Conservation (phyloP, 37 sponge, comb jelly and placozoan species). For the Ephydatia muelleri region DNA sequence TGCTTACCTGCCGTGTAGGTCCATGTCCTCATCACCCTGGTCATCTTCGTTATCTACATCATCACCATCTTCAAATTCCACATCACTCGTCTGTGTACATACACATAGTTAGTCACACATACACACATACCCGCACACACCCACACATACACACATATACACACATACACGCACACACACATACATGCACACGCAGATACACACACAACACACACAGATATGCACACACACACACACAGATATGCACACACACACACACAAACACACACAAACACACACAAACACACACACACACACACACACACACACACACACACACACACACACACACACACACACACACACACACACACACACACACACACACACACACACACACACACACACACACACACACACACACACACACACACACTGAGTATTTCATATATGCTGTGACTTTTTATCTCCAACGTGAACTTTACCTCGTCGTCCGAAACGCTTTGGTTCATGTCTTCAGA, state of each 20-base stretch:
- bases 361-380: too few relatives aligned
- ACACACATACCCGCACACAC: conserved; percentile 21
- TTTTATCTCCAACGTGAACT: background rate
- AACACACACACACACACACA: too few relatives aligned
- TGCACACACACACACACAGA: conserved; percentile 35
- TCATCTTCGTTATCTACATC: conserved; percentile 50
- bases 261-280: too few relatives aligned
- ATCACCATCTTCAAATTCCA: conserved; percentile 40
- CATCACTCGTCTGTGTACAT: background rate
- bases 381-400: too few relatives aligned
- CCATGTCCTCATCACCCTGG: conserved; percentile 66
- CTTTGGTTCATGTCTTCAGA: background rate
- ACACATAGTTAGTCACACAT: too few relatives aligned
- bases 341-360: too few relatives aligned
- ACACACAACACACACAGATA: too few relatives aligned
- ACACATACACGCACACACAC: conserved; percentile 9
- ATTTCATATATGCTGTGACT: too few relatives aligned
- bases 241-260: background rate
- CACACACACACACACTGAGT: too few relatives aligned
- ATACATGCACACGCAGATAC: conserved; percentile 9
- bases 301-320: too few relatives aligned
- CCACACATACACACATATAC: conserved; percentile 10
- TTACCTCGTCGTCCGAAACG: background rate
- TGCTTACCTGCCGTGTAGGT: conserved; percentile 43
- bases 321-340: too few relatives aligned